Percentiles rank a stretch among this genome's conserved stretches.
phyloP scores from a whole-genome alignment of 1,140 invertebrate genomes.

The Sinonovacula constricta region DNA sequence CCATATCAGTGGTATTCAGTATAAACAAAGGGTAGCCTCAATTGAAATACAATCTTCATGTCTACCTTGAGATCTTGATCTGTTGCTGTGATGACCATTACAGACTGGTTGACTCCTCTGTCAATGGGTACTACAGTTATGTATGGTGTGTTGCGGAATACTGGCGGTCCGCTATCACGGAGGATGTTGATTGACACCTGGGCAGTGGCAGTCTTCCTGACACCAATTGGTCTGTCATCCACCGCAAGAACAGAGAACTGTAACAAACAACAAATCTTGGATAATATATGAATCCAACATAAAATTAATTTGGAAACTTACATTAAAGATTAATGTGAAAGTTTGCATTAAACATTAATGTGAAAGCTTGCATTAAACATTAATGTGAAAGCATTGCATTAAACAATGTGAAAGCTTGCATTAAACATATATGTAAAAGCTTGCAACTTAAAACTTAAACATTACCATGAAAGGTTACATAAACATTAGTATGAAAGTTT shows the following conservation, averaged over 20 bases:
- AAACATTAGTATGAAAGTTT: too few relatives aligned
- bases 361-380: too few relatives aligned
- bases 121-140: conserved; percentile 53
- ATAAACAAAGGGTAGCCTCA: too few relatives aligned
- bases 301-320: background rate
- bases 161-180: conserved; percentile 56
- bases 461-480: too few relatives aligned
- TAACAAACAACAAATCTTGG: background rate
- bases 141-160: conserved; percentile 64
- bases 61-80: conserved; percentile 58
- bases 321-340: too few relatives aligned
- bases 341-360: too few relatives aligned
- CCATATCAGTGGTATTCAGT: too few relatives aligned
- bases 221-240: conserved; percentile 41
- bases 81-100: conserved; percentile 52
- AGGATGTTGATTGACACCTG: conserved; percentile 52
- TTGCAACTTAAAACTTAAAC: too few relatives aligned
- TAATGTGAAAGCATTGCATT: too few relatives aligned
- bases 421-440: too few relatives aligned
- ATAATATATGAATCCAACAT: background rate
- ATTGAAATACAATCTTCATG: too few relatives aligned
- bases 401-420: too few relatives aligned
- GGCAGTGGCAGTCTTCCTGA: conserved; percentile 19
- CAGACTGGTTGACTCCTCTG: conserved; percentile 49
- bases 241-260: conserved; percentile 54